phyloP scores from a whole-genome alignment of 2,113 vertebrate genomes.

The Neotragus moschatus region DNA sequence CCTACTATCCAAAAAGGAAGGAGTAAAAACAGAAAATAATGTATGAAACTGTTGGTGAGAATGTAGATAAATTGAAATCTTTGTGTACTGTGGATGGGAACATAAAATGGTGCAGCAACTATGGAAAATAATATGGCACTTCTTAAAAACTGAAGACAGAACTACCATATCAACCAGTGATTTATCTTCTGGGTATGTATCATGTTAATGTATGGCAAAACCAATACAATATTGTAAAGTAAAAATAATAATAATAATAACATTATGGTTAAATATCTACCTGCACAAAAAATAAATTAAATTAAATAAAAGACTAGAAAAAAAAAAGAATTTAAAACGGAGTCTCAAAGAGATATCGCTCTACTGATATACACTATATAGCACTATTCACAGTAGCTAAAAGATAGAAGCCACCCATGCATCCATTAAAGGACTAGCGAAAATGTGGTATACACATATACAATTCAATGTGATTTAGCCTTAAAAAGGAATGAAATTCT shows the following conservation, averaged over 20 bases:
- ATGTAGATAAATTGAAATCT: not conserved
- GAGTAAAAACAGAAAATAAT: not conserved
- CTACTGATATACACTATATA: not conserved
- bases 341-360: not conserved
- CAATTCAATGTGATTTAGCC: not conserved
- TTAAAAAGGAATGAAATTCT: not conserved
- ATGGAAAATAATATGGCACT: not conserved
- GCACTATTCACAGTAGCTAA: not conserved
- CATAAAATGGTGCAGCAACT: rapidly evolving
- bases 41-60: not conserved
- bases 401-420: not conserved
- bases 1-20: not conserved
- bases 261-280: too few species aligned
- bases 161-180: not conserved
- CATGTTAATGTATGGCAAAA: too few species aligned
- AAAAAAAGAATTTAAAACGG: not conserved
- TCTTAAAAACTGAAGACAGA: not conserved
- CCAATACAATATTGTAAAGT: too few species aligned
- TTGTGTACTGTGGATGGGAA: not conserved
- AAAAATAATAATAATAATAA: too few species aligned
- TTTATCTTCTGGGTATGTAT: not conserved
- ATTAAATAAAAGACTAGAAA: too few species aligned
- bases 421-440: not conserved
- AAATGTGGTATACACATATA: not conserved
- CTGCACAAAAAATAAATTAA: too few species aligned